These are phyloP conservation scores for Cladopsammia gracilis DNA, from an alignment of 64 coral and sea anemone genomes.

Conservation along the genomic window DNA sequence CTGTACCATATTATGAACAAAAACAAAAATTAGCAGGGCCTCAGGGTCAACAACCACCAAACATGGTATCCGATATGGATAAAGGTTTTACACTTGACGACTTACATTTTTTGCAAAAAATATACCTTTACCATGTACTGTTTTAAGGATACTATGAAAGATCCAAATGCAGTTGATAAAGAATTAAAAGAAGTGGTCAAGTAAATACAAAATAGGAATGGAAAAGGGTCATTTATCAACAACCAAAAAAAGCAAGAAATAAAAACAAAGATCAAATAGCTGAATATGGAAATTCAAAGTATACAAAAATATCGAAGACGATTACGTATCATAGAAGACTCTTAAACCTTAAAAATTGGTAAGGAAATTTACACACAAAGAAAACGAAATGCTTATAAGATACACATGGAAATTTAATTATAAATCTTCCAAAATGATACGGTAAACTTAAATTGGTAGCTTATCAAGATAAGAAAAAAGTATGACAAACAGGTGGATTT, in stretches of 20 bases:
- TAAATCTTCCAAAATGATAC: no score
- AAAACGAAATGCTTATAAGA: no score
- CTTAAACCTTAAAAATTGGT: no score
- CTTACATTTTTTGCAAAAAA: not conserved
- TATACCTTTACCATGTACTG: not conserved
- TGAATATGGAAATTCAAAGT: no score
- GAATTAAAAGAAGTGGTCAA: not conserved
- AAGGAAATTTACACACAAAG: no score
- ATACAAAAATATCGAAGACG: no score
- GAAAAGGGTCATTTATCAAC: constrained; percentile 7
- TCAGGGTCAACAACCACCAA: not conserved
- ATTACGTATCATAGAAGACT: no score
- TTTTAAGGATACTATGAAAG: not conserved
- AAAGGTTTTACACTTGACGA: not conserved
- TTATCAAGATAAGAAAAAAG: no score
- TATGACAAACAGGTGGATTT: no score
- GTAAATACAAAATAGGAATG: not conserved
- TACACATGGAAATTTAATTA: no score
- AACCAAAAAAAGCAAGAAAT: not conserved
- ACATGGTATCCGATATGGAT: not conserved
- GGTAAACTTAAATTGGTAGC: no score
- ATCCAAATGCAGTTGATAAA: not conserved
- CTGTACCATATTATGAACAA: not conserved
- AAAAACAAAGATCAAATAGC: constrained; percentile 35
- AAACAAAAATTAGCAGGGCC: not conserved